Conservation (phyloP, 2,888 invertebrate species). For the Leptinotarsa haldemani region DNA sequence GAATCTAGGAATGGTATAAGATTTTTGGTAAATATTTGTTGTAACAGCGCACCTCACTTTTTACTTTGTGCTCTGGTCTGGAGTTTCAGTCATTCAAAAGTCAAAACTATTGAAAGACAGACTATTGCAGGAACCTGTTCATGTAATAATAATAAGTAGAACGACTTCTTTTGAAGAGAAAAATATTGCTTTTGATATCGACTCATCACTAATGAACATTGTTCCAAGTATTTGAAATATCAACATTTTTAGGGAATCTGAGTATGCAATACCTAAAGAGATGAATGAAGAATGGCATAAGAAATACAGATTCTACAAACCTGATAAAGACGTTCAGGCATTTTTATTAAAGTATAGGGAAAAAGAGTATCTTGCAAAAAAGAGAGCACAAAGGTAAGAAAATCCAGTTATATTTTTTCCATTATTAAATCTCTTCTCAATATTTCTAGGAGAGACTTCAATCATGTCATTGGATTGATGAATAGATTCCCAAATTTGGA, state of each 20-base stretch:
- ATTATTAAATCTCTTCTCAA: neutral
- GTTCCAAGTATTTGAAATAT: neutral
- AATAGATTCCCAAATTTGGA: constrained; percentile 83
- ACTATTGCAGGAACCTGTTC: too few species aligned
- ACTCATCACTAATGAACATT: too few species aligned
- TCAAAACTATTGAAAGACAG: too few species aligned
- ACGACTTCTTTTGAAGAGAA: too few species aligned
- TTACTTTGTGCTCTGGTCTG: too few species aligned
- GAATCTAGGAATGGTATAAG: too few species aligned
- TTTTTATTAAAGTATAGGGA: constrained; percentile 75
- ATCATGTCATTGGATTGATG: constrained; percentile 77
- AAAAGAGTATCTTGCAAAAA: constrained; percentile 71
- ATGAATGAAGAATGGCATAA: constrained; percentile 76
- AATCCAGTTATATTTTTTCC: neutral
- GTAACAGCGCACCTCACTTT: too few species aligned
- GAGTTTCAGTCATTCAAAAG: too few species aligned
- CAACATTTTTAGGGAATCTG: constrained; percentile 64
- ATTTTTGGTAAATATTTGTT: too few species aligned
- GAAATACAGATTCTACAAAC: constrained; percentile 68
- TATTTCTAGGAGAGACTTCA: constrained; percentile 70
- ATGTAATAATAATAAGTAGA: too few species aligned
- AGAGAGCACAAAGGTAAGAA: constrained; percentile 69
- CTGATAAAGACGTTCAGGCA: constrained; percentile 73
- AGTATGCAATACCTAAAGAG: constrained; percentile 75
- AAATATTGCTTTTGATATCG: too few species aligned